Base-by-base conservation (phyloP, 2,888 invertebrate genomes). In the Sisyra nigra region DNA sequence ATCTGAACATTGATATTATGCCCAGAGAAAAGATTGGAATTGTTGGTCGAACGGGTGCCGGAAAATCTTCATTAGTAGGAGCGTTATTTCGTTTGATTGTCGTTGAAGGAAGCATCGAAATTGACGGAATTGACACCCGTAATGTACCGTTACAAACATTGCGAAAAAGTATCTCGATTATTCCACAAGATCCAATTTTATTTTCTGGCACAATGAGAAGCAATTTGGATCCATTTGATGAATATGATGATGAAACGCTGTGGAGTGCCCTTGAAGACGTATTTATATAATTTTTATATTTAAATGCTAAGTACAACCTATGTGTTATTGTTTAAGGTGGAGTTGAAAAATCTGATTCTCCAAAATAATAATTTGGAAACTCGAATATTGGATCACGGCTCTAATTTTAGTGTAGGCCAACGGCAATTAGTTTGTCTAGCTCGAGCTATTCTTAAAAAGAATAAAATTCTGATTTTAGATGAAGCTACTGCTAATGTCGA, bases 401-500 rank as follows among this genome's bases (percentile, higher is more conserved):
- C 75, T 1, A 85, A 86, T 62, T 86, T 88, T 59, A 91, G 89
- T 44, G 80, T 91, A 5, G 93, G 93, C 0, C 92, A 93, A 59
- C 68, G 89, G 8, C 93, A 93, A 58, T 65, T 93, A 41, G 78
- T 93, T 37, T 93, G 92, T 58, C 67, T 93, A 46, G 92, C 91
- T 1, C 71, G 93, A 42, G 92, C 92, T 31, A 82, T 93, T 52
- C 65, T 93, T 13, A 71, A 84, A 17, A 80, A 81, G 48, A 89
- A 88, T 60, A 77, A 75, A 50, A 80, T 93, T 49, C 68, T 93
- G 1, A 80, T 92, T 50, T 68, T 93, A 51, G 92, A 93, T 57
- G 93, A 93, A 62, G 92, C 92, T 11, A 92, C 92, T 0, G 91
- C 92, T 2, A 92, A 91, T 58, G 88, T 92, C 7, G 91, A 93